Conservation (phyloP, 2,888 invertebrate genomes). For the Catocala nupta region DNA sequence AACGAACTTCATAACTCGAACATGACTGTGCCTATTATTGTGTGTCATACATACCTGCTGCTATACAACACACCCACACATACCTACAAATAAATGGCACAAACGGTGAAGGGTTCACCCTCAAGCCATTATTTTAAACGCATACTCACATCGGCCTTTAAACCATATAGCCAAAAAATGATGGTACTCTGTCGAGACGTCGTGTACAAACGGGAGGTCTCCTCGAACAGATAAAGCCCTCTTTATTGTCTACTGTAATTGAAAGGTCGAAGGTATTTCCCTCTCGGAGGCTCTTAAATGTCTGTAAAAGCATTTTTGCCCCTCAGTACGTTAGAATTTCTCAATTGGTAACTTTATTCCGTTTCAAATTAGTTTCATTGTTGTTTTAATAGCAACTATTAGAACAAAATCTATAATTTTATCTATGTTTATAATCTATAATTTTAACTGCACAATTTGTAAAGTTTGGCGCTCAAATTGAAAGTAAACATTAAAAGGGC, state of each 20-base stretch:
- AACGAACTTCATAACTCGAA: no score
- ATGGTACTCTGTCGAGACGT: conserved; percentile 55
- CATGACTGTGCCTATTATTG: no score
- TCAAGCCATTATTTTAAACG: conserved; percentile 12
- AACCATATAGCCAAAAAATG: conserved; percentile 40
- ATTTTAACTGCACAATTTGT: conserved; percentile 19
- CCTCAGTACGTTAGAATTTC: conserved; percentile 61
- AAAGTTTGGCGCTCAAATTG: no score
- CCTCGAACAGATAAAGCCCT: conserved; percentile 73
- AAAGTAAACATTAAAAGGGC: no score
- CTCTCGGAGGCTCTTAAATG: conserved; percentile 72
- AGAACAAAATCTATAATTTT: conserved; percentile 38
- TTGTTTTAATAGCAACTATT: conserved; percentile 38
- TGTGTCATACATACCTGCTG: no score
- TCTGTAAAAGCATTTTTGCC: conserved; percentile 67
- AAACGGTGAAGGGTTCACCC: conserved; percentile 6
- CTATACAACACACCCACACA: neutral
- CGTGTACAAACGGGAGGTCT: conserved; percentile 52
- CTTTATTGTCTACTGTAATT: conserved; percentile 84
- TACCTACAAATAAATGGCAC: neutral
- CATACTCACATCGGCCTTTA: conserved; percentile 29
- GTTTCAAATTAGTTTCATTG: conserved; percentile 45
- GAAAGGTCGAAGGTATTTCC: conserved; percentile 78
- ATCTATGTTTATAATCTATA: conserved; percentile 41
- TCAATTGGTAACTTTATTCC: conserved; percentile 53